Base-by-base conservation (phyloP, 2,888 invertebrate genomes). In the Linnaemya vulpina region DNA sequence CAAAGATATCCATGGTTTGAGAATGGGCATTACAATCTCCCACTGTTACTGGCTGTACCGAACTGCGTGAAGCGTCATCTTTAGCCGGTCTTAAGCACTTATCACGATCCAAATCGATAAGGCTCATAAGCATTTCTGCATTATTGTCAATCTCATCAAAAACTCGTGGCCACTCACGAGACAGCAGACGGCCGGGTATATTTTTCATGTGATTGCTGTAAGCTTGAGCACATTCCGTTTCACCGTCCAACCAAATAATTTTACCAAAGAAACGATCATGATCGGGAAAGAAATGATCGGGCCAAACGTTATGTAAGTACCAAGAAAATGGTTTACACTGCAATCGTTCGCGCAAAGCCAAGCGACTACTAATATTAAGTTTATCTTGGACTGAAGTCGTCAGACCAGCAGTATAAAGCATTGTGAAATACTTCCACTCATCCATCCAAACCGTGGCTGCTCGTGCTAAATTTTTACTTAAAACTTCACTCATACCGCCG, bases 381-480 rank as follows among this genome's bases (percentile, higher is more conserved):
- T 87, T 89, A 0, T 90, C 88, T 13, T 88, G 87, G 1, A 89
- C 87, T 0, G 87, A 87, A 4, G 89, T 74, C 15, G 92, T 95
- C 51, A 95, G 94, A 87, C 91, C 90, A 0, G 94, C 95, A 90
- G 97, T 97, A 88, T 97, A 96, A 90, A 96, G 96, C 91, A 97
- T 97, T 90, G 96, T 97, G 92, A 98, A 98, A 86, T 97, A 96
- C 13, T 97, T 96, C 96, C 98, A 99, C 76, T 99, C 97, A 90
- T 99, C 99, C 97, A 99, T 97, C 99, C 99, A 99, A 0, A 99
- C 99, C 2, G 96, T 94, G 0, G 98, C 98, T 0, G 98, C 98
- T 80, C 99, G 93, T 0, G 98, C 98, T 46, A 98, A 93, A 93
- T 99, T 99, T 0, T 96, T 94, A 87, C 97, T 96, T 1, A 99